Evolutionary conservation across 2,113 vertebrate species (phyloP), one percentile per base, ranked within the genome.

Genomic region (Campylomormyrus tamandua): DNA sequence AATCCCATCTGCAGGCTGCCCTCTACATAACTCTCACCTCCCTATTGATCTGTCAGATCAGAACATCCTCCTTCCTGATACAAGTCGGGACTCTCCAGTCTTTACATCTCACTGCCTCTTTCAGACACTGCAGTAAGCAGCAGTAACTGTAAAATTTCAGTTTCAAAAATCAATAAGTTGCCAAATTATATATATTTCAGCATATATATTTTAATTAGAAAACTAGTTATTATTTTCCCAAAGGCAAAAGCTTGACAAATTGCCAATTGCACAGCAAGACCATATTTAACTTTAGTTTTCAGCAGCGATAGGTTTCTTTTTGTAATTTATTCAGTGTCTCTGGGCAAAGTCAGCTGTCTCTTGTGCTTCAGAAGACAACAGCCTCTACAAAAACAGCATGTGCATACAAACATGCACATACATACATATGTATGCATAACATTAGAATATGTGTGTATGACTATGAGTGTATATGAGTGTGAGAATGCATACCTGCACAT

Each of bases 381-480:
- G 31, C 92, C 94, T 93, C 91, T 93, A n/a, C 49, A 91, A 92
- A 92, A 93, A 66, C 88, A 62, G 7, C 56, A 3, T 62, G 24
- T n/a, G 56, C 7, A n/a, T 62, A 92, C 94, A 93, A 91, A 80
- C 92, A 90, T 74, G 53, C 53, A 58, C n/a, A 66, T 66, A 10
- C n/a, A 70, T 11, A 13, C 10, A 4, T 13, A 70, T 70, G 62
- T 31, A 66, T 66, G 24, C 58, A 62, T 62, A n/a, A 10, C 58
- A n/a, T 85, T 91, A 94, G 88, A 95, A 95, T 91, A 92, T 92
- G 94, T 94, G 95, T 94, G 94, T 92, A 92, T 70, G n/a, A 70
- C n/a, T 27, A 70, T 31, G 27, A 70, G n/a, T 27, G 62, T 66
- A 62, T n/a, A 66, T 66, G n/a, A 66, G 91, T 0, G 0, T 94